Evolutionary conservation across 2,797 vertebrate genomes (phyloP).

Genomic region (Galago senegalensis): DNA sequence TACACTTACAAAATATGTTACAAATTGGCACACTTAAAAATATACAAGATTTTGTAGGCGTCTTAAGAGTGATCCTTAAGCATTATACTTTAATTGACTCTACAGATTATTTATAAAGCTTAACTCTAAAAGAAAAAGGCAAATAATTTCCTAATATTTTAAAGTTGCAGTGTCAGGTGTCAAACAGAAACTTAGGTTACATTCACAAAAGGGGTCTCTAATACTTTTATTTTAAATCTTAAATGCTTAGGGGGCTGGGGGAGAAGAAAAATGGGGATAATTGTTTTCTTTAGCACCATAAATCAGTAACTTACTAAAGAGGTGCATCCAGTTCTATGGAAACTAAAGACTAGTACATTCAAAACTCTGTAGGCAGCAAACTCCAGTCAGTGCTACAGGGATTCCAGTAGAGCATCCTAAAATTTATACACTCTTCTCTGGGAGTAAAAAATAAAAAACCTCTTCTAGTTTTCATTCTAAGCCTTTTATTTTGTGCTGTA

Average conservation of each 20-base stretch:
- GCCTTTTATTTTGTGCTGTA: constrained; percentile 90
- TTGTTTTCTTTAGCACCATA: constrained; percentile 96
- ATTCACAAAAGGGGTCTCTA: constrained; percentile 97
- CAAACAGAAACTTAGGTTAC: constrained; percentile 99
- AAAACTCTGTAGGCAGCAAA: constrained; percentile 98
- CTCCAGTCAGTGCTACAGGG: constrained; percentile 90
- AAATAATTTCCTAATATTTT: constrained; percentile 98
- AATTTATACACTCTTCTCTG: constrained; percentile 88
- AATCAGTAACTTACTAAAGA: constrained; percentile 97
- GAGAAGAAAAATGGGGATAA: constrained; percentile 86
- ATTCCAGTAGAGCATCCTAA: constrained; percentile 88
- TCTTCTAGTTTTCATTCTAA: constrained; percentile 81
- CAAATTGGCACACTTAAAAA: constrained; percentile 99
- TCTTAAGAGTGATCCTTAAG: constrained; percentile 99
- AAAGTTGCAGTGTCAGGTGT: constrained; percentile 98
- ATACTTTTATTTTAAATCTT: constrained; percentile 84
- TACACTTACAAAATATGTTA: constrained; percentile 99
- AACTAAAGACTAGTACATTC: constrained; percentile 97
- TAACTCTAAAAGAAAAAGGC: constrained; percentile 97
- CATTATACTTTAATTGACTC: constrained; percentile 99
- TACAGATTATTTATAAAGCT: constrained; percentile 99
- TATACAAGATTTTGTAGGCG: constrained; percentile 99
- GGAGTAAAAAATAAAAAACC: constrained; percentile 89
- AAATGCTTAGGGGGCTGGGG: constrained; percentile 85
- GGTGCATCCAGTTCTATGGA: constrained; percentile 93